These are phyloP conservation scores for Scaptomyza tumidula DNA, from an alignment of 2,888 invertebrate genomes.

Conservation along the genomic window DNA sequence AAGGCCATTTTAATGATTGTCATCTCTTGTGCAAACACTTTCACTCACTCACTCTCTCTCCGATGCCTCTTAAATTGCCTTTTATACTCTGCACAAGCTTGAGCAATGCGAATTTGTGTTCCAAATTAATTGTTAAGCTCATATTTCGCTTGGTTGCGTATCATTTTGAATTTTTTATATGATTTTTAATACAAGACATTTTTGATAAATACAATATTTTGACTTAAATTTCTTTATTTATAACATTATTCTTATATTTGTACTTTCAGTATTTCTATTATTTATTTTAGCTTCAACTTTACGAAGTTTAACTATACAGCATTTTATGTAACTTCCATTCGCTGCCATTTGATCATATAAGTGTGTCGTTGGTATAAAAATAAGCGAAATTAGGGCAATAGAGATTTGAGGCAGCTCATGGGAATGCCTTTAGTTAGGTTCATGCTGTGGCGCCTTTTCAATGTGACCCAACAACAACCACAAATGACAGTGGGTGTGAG, in stretches of 20 bases:
- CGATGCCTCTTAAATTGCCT: conserved; percentile 52
- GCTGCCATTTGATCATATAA: conserved; percentile 35
- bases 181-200: not conserved
- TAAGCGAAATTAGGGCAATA: conserved; percentile 62
- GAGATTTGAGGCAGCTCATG: conserved; percentile 52
- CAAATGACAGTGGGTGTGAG: conserved; percentile 54
- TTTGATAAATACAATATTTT: not conserved
- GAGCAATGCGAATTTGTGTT: conserved; percentile 23
- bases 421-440: conserved; percentile 47
- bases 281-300: conserved; percentile 6
- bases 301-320: conserved; percentile 4
- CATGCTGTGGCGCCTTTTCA: conserved; percentile 66
- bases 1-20: conserved; percentile 79
- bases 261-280: not conserved
- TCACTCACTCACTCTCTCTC: conserved; percentile 29
- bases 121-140: conserved; percentile 8
- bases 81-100: conserved; percentile 46
- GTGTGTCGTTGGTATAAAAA: conserved; percentile 55
- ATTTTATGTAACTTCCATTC: conserved; percentile 16
- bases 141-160: not conserved
- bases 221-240: no score
- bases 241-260: not conserved
- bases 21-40: conserved; percentile 54
- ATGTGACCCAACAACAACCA: conserved; percentile 64
- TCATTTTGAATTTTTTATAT: not conserved